Percentiles rank a stretch among this genome's conserved stretches.
phyloP scores from a whole-genome alignment of 2,888 invertebrate species.

The Fragum whitleyi region DNA sequence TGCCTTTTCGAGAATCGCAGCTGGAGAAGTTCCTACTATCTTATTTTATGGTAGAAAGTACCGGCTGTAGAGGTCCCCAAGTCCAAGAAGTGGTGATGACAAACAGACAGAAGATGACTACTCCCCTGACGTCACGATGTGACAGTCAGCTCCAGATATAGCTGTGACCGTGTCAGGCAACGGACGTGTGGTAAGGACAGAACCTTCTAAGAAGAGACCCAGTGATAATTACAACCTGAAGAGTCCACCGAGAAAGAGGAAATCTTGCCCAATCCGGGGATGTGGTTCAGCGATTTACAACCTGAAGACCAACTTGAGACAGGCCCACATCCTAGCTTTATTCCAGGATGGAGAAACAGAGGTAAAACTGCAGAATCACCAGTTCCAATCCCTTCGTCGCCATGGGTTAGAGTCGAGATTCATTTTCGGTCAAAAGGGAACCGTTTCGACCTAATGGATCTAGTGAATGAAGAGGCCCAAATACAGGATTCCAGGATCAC shows the following conservation, averaged over 20 bases:
- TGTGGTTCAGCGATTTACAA: background rate
- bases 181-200: too few species aligned
- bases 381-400: background rate
- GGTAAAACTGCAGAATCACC: background rate
- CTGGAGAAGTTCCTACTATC: background rate
- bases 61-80: background rate
- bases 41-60: background rate
- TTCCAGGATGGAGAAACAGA: conserved; percentile 12
- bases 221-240: background rate
- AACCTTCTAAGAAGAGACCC: background rate
- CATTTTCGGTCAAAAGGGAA: background rate
- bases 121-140: too few species aligned
- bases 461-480: conserved; percentile 12
- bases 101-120: too few species aligned
- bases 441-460: background rate
- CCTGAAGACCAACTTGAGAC: background rate
- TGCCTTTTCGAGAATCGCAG: background rate
- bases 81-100: background rate
- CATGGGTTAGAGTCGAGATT: background rate
- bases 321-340: conserved; percentile 19
- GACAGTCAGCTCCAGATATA: background rate
- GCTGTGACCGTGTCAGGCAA: background rate
- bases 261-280: background rate
- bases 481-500: background rate
- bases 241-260: background rate